Conservation (phyloP, 2,113 vertebrate species). For the Microcebus griseorufus region DNA sequence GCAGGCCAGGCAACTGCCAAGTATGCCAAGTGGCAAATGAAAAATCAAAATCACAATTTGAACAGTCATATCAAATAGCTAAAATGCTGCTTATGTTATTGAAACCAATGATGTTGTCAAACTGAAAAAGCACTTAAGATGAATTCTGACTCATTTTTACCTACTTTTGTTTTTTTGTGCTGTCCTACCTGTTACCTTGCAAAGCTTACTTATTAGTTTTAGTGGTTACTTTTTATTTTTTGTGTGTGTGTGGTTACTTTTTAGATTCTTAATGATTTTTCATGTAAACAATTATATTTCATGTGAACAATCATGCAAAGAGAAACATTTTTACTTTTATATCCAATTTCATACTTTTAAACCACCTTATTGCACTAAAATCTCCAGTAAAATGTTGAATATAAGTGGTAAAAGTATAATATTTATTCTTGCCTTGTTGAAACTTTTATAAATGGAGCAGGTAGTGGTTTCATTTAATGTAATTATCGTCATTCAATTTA, state of each 20-base stretch:
- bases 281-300: neutral
- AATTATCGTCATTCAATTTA: neutral
- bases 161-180: neutral
- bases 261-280: neutral
- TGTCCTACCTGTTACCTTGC: neutral
- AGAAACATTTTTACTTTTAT: slow-evolving; percentile 3
- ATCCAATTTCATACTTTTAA: neutral
- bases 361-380: neutral
- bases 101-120: neutral
- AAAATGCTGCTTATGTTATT: neutral
- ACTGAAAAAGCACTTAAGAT: neutral
- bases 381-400: neutral
- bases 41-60: neutral
- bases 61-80: neutral
- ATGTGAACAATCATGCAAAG: neutral
- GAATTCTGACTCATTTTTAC: neutral
- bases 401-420: neutral
- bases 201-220: neutral
- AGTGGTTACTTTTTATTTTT: neutral
- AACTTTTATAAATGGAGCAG: neutral
- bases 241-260: neutral
- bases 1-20: slow-evolving; percentile 81
- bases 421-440: neutral
- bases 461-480: neutral
- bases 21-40: slow-evolving; percentile 40